Evolutionary conservation across 2,888 invertebrate genomes (phyloP).

Genomic region (Acheta domesticus): DNA sequence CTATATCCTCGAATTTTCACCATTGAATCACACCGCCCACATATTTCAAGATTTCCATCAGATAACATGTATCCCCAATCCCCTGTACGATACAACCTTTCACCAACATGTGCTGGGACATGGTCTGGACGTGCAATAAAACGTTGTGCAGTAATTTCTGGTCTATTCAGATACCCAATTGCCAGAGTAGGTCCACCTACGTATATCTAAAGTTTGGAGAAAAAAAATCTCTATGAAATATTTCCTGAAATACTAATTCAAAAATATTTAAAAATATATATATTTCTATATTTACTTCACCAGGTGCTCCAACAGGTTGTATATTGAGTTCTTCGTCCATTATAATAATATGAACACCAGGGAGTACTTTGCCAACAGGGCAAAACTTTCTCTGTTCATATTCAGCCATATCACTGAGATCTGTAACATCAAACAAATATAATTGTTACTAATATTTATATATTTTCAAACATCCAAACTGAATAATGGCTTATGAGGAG

Average conservation of each 20-base stretch:
- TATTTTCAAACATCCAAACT: not conserved
- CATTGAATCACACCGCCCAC: constrained; percentile 41
- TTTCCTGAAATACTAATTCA: not conserved
- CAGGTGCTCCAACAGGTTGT: constrained; percentile 39
- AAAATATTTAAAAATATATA: not conserved
- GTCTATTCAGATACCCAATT: constrained; percentile 41
- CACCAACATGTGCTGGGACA: constrained; percentile 36
- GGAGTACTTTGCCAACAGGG: constrained; percentile 40
- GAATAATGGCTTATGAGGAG: not conserved
- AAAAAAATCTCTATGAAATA: not conserved
- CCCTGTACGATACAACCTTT: constrained; percentile 40
- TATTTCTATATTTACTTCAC: constrained; percentile 38
- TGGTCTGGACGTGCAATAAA: constrained; percentile 38
- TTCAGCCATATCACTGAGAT: constrained; percentile 34
- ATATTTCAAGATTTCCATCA: constrained; percentile 40
- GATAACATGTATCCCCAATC: constrained; percentile 41
- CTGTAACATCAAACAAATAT: constrained; percentile 24
- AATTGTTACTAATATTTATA: not conserved
- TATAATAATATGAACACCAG: constrained; percentile 39
- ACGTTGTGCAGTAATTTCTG: constrained; percentile 38
- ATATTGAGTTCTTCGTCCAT: constrained; percentile 39
- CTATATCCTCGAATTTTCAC: constrained; percentile 42
- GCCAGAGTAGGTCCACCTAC: constrained; percentile 41
- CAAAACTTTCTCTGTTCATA: constrained; percentile 38
- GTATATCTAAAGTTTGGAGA: constrained; percentile 37